Conservation (phyloP, 2,797 vertebrate species). For the Oreochromis grahami region DNA sequence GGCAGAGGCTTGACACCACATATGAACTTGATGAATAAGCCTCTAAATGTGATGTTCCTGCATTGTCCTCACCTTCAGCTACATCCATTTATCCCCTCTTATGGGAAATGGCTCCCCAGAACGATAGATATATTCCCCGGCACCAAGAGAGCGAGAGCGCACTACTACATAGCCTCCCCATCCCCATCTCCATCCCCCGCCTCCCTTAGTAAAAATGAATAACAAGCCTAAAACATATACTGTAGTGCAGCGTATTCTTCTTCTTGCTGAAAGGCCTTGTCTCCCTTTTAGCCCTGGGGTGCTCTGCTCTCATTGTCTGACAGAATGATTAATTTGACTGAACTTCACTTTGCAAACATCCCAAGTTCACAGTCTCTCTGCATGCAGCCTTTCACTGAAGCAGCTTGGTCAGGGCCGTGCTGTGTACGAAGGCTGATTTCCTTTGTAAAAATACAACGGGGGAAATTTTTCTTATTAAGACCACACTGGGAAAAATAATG, state of each 20-base stretch:
- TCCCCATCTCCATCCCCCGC: neutral
- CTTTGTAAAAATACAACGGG: slow-evolving; percentile 7
- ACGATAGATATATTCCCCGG: slow-evolving; percentile 57
- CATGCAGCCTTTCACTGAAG: slow-evolving; percentile 13
- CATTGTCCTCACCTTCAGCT: slow-evolving; percentile 75
- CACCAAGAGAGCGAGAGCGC: slow-evolving; percentile 23
- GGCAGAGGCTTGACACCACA: slow-evolving; percentile 57
- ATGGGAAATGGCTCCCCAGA: slow-evolving; percentile 62
- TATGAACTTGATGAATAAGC: slow-evolving; percentile 77
- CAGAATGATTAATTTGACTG: slow-evolving; percentile 81
- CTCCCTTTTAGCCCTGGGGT: slow-evolving; percentile 75
- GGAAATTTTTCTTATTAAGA: neutral
- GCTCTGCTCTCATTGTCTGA: slow-evolving; percentile 78
- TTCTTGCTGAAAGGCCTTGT: slow-evolving; percentile 74
- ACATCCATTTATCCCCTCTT: slow-evolving; percentile 75
- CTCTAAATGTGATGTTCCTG: slow-evolving; percentile 72
- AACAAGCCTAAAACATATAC: slow-evolving; percentile 70
- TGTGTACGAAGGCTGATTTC: neutral
- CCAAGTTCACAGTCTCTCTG: slow-evolving; percentile 66
- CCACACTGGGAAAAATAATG: neutral
- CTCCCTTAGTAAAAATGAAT: slow-evolving; percentile 69
- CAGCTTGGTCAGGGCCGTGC: neutral
- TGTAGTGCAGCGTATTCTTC: slow-evolving; percentile 61
- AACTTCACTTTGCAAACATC: slow-evolving; percentile 80
- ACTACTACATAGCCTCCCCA: slow-evolving; percentile 29